These are phyloP conservation scores for Aspidiotus rigidus DNA, from an alignment of 2,888 invertebrate species.

Conservation along the genomic window DNA sequence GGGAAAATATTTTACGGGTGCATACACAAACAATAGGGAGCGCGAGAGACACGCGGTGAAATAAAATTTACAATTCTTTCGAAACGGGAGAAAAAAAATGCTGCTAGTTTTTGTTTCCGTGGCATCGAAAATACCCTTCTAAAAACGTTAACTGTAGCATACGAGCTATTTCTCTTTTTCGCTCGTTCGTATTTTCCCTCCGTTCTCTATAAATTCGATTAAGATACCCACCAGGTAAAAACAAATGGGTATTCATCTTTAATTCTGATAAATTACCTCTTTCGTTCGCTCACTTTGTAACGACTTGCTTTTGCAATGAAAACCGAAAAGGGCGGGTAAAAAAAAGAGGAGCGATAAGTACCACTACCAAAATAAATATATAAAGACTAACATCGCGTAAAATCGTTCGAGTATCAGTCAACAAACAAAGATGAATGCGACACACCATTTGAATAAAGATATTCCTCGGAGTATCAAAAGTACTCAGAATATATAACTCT, in stretches of 20 bases:
- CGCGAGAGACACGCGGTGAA: conserved; percentile 1
- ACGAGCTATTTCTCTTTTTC: no score
- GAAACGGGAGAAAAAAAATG: neutral
- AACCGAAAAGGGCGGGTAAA: neutral
- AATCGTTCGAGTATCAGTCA: neutral
- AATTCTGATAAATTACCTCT: conserved; percentile 4
- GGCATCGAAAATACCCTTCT: neutral
- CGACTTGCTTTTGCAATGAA: neutral
- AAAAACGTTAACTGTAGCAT: neutral
- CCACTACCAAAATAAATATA: neutral
- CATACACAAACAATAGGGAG: conserved; percentile 2
- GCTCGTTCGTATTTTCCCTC: neutral
- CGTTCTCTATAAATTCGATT: neutral
- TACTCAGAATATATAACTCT: no score
- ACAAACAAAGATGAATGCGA: neutral
- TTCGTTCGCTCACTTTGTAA: neutral
- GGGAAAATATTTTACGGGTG: conserved; percentile 1
- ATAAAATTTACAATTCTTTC: conserved; percentile 4
- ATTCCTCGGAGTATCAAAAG: neutral
- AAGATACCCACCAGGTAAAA: conserved; percentile 4
- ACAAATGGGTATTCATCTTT: conserved; percentile 4
- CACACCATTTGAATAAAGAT: neutral
- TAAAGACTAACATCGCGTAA: neutral
- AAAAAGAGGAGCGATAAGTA: neutral
- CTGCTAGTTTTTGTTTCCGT: neutral